phyloP scores from a whole-genome alignment of 2,113 vertebrate genomes.

The Neodontobutis hainanensis region DNA sequence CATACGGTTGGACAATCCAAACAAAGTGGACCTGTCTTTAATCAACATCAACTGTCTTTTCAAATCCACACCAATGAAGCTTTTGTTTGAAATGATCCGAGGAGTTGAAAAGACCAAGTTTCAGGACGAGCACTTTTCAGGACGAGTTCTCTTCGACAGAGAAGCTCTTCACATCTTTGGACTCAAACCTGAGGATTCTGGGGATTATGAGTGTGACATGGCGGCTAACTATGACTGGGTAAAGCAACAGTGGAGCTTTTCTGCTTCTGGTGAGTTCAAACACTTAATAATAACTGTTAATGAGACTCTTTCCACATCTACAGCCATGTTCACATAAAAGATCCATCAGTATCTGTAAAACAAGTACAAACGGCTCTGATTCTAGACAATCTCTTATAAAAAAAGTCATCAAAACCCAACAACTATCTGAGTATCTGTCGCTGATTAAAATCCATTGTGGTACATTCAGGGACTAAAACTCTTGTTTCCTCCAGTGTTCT shows the following conservation, averaged over 20 bases:
- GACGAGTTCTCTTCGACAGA: neutral
- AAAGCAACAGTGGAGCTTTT: neutral
- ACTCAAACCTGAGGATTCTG: constrained; percentile 13
- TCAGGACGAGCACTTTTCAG: constrained; percentile 7
- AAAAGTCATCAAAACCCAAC: too few relatives aligned
- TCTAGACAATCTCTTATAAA: too few relatives aligned
- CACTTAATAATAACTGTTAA: too few relatives aligned
- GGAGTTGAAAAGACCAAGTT: neutral
- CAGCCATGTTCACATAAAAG: too few relatives aligned
- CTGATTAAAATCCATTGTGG: too few relatives aligned
- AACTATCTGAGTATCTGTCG: too few relatives aligned
- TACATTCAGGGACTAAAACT: too few relatives aligned
- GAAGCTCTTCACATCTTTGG: neutral
- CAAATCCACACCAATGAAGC: neutral
- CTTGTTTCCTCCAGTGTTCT: too few relatives aligned
- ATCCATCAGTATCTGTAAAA: too few relatives aligned
- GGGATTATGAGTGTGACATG: neutral
- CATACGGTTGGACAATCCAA: neutral
- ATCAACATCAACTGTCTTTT: constrained; percentile 1
- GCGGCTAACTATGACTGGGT: neutral
- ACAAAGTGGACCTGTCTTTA: neutral
- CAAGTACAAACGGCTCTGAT: too few relatives aligned
- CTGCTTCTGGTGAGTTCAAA: neutral
- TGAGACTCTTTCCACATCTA: too few relatives aligned
- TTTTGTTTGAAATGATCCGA: neutral